Evolutionary conservation across 2,888 invertebrate genomes (phyloP).

Genomic region (Drosophila falleni): DNA sequence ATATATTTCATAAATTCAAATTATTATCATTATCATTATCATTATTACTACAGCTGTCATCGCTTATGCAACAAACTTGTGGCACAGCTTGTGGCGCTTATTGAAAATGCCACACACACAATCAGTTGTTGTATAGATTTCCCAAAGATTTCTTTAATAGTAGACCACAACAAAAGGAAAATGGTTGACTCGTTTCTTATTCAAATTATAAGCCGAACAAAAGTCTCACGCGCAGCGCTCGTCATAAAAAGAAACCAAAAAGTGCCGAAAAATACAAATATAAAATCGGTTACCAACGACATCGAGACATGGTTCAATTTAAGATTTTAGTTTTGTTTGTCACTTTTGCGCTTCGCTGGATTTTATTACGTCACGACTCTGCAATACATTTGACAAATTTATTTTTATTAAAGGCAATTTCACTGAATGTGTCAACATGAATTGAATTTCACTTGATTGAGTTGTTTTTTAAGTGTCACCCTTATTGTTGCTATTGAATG

Average conservation of each 20-base stretch:
- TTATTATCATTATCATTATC: slow-evolving; percentile 36
- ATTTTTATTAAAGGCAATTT: slow-evolving; percentile 77
- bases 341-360: slow-evolving; percentile 12
- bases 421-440: slow-evolving; percentile 64
- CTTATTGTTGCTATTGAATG: slow-evolving; percentile 3
- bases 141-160: slow-evolving; percentile 36
- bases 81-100: slow-evolving; percentile 47
- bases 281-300: slow-evolving; percentile 20
- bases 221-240: slow-evolving; percentile 61
- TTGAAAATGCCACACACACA: slow-evolving; percentile 65
- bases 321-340: slow-evolving; percentile 30
- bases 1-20: slow-evolving; percentile 47
- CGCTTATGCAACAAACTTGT: slow-evolving; percentile 60
- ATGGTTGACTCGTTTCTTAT: slow-evolving; percentile 55
- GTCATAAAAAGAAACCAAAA: slow-evolving; percentile 40
- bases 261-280: slow-evolving; percentile 43
- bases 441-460: slow-evolving; percentile 75
- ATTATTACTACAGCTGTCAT: slow-evolving; percentile 49
- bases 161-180: slow-evolving; percentile 44
- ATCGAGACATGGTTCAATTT: slow-evolving; percentile 20
- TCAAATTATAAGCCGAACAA: slow-evolving; percentile 60
- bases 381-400: slow-evolving; percentile 75
- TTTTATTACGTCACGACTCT: slow-evolving; percentile 70
- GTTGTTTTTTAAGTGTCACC: slow-evolving; percentile 50
- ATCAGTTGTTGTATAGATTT: slow-evolving; percentile 60